Percentiles rank a stretch among this genome's conserved stretches.
Conservation (phyloP, 1,140 invertebrate species). For the Drosophila takahashii region DNA sequence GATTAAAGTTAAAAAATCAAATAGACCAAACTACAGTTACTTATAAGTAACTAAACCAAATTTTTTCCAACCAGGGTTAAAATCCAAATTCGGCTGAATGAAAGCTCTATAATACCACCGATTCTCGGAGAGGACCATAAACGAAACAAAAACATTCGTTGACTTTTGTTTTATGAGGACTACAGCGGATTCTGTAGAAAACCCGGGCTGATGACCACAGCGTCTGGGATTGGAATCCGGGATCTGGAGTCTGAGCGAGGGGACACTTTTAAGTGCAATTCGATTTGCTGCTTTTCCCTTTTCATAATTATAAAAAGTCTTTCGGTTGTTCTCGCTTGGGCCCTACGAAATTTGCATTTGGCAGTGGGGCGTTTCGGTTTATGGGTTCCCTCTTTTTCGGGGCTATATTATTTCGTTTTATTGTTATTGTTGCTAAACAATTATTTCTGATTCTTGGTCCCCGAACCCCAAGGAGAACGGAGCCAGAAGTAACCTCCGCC, state of each 20-base stretch:
- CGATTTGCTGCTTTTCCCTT: slow-evolving; percentile 80
- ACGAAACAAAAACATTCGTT: slow-evolving; percentile 24
- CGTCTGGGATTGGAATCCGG: slow-evolving; percentile 36
- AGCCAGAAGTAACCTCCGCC: slow-evolving; percentile 63
- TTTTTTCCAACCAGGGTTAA: neutral
- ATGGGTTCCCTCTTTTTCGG: slow-evolving; percentile 60
- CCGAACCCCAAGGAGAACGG: slow-evolving; percentile 25
- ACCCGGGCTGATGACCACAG: slow-evolving; percentile 65
- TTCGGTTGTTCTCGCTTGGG: slow-evolving; percentile 39
- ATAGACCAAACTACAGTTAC: too few relatives aligned
- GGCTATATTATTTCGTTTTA: slow-evolving; percentile 54
- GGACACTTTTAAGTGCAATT: slow-evolving; percentile 69
- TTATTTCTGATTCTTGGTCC: slow-evolving; percentile 76
- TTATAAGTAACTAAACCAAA: too few relatives aligned
- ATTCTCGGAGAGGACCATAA: slow-evolving; percentile 11
- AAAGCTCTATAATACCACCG: slow-evolving; percentile 2
- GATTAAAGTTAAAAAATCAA: too few relatives aligned
- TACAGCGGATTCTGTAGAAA: slow-evolving; percentile 70
- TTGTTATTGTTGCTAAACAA: slow-evolving; percentile 78
- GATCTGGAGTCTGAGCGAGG: slow-evolving; percentile 28
- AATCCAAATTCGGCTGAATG: slow-evolving; percentile 1
- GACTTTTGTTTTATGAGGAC: slow-evolving; percentile 60
- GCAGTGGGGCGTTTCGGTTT: slow-evolving; percentile 75
- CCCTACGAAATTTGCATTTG: slow-evolving; percentile 74
- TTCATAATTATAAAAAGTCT: slow-evolving; percentile 78